Evolutionary conservation across 2,888 invertebrate genomes (phyloP).

Genomic region (Cerastoderma edule): DNA sequence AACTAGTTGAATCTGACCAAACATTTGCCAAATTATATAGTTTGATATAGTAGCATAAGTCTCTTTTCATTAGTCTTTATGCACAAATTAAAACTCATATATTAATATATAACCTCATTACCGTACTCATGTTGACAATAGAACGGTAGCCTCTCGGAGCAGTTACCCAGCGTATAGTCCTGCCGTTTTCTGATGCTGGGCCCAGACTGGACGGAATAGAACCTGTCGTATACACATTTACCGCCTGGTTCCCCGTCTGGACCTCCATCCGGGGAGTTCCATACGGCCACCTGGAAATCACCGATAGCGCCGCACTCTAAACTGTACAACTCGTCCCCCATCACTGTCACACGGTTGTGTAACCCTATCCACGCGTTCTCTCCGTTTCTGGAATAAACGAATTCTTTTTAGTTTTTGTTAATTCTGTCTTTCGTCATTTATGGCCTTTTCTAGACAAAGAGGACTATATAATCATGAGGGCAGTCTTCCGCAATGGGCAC

Average conservation of each 20-base stretch:
- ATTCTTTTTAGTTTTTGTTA: too few relatives aligned
- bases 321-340: neutral
- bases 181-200: too few relatives aligned
- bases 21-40: too few relatives aligned
- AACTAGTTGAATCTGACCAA: too few relatives aligned
- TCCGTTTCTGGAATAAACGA: neutral
- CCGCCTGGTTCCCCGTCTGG: neutral
- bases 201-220: neutral
- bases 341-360: neutral
- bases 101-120: neutral
- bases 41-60: too few relatives aligned
- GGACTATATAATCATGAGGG: too few relatives aligned
- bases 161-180: neutral
- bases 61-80: too few relatives aligned
- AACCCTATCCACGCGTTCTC: neutral
- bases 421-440: too few relatives aligned
- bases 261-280: neutral
- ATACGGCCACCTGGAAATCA: neutral
- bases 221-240: neutral
- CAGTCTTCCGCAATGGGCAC: too few relatives aligned
- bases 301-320: neutral
- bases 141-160: neutral
- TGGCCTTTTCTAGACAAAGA: too few relatives aligned
- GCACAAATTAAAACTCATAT: neutral
- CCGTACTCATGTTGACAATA: neutral